phyloP scores from a whole-genome alignment of 2,888 invertebrate species.

The Yponomeuta malinellus region DNA sequence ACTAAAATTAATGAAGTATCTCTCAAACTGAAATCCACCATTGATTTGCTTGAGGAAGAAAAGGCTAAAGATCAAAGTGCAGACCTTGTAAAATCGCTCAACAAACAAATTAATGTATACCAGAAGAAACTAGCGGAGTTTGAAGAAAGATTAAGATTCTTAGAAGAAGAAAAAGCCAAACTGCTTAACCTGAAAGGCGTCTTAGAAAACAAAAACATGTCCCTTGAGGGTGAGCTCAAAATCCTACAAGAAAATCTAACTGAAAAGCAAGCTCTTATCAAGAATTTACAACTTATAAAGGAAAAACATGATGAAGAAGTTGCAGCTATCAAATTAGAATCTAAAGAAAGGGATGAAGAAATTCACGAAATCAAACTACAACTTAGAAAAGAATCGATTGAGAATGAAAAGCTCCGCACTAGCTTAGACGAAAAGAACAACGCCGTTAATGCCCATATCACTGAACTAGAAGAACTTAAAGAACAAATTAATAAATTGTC shows the following conservation, averaged over 20 bases:
- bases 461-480: conserved; percentile 53
- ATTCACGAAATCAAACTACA: conserved; percentile 71
- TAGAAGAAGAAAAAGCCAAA: conserved; percentile 65
- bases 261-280: conserved; percentile 62
- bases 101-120: conserved; percentile 67
- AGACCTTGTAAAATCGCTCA: conserved; percentile 68
- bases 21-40: conserved; percentile 66
- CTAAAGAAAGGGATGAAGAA: conserved; percentile 74
- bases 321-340: conserved; percentile 55
- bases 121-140: conserved; percentile 57
- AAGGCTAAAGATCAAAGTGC: conserved; percentile 68
- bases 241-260: conserved; percentile 57
- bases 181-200: conserved; percentile 46
- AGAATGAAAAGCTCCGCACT: conserved; percentile 78
- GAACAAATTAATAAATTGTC: conserved; percentile 52
- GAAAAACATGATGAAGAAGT: conserved; percentile 68
- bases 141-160: conserved; percentile 51
- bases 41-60: conserved; percentile 66
- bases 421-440: conserved; percentile 73
- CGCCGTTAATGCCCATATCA: conserved; percentile 40
- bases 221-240: conserved; percentile 51
- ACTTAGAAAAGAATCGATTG: conserved; percentile 76
- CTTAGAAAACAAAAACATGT: conserved; percentile 46
- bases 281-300: conserved; percentile 62
- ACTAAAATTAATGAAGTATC: conserved; percentile 71